Evolutionary conservation across 2,888 invertebrate genomes (phyloP), one percentile per base, ranked within the genome.

Genomic region (Oeneis ivallda): DNA sequence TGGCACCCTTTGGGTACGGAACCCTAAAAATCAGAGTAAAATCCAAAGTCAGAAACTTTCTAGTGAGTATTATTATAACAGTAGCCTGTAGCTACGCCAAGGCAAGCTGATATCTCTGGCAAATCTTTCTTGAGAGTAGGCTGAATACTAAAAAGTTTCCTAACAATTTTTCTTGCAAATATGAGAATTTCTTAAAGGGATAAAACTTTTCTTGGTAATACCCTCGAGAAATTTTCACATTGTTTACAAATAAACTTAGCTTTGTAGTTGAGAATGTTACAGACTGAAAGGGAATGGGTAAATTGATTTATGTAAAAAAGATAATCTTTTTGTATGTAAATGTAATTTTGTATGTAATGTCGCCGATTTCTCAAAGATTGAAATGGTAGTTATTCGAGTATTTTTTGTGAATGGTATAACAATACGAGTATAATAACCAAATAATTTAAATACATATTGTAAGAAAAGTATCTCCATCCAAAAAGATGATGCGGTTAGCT

Each of bases 251-350:
- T 89, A 89, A 88, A 89, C 87, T 89, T 87, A 83, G 79, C 82
- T 86, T 85, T 84, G 85, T 87, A 89, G 86, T 87, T 86, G 86
- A 84, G 82, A 87, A 87, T 83, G 86, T n/a, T 47, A 59, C 17
- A 89, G 87, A 87, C 87, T 85, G 83, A 86, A 87, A 87, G 86
- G 85, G 87, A 86, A 89, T 89, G 85, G 86, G 87, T 86, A 89
- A 91, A 89, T 89, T 87, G 89, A 88, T 91, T 91, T 89, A 90
- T 89, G 88, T 86, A 89, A 90, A 90, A 84, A 80, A 88, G 87
- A 87, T 86, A 84, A 85, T 85, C 88, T 89, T 90, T 91, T 89
- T 89, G 85, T 88, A 90, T 91, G 89, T 84, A 88, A 89, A 89
- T 37, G 32, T 34, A 34, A 34, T 34, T 8, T 45, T 88, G 90